Percentiles rank a stretch among this genome's conserved stretches.
phyloP scores from a whole-genome alignment of 2,113 vertebrate species.

The Paralichthys olivaceus region DNA sequence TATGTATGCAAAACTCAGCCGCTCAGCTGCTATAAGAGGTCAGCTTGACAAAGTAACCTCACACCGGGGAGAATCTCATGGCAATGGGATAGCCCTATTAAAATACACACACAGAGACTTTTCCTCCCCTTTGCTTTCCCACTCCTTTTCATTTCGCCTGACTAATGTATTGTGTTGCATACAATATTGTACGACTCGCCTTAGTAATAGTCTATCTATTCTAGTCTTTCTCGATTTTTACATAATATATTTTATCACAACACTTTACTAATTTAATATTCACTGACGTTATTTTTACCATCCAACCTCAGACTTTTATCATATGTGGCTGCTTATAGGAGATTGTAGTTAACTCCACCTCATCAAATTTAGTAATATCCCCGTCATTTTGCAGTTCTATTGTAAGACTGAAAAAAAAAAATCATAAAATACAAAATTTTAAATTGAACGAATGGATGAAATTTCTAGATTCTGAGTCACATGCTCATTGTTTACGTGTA shows the following conservation, averaged over 20 bases:
- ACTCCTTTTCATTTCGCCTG: conserved; percentile 32
- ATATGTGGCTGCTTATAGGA: conserved; percentile 14
- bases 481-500: conserved; percentile 19
- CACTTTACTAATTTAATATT: conserved; percentile 25
- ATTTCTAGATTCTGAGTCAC: conserved; percentile 35
- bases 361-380: conserved; percentile 24
- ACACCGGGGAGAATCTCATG: conserved; percentile 73
- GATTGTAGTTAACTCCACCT: conserved; percentile 13
- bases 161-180: conserved; percentile 29
- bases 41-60: conserved; percentile 81
- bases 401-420: neutral
- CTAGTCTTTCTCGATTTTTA: neutral
- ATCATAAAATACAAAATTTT: conserved; percentile 37
- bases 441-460: conserved; percentile 42
- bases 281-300: conserved; percentile 21
- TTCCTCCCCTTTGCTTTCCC: conserved; percentile 29
- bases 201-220: conserved; percentile 11
- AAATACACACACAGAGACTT: conserved; percentile 63
- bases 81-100: conserved; percentile 73
- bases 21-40: conserved; percentile 77
- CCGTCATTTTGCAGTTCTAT: conserved; percentile 35
- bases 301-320: conserved; percentile 5
- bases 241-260: conserved; percentile 5
- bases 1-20: conserved; percentile 83
- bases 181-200: conserved; percentile 5